phyloP scores from a whole-genome alignment of 1,140 invertebrate species.

The Homarus americanus region DNA sequence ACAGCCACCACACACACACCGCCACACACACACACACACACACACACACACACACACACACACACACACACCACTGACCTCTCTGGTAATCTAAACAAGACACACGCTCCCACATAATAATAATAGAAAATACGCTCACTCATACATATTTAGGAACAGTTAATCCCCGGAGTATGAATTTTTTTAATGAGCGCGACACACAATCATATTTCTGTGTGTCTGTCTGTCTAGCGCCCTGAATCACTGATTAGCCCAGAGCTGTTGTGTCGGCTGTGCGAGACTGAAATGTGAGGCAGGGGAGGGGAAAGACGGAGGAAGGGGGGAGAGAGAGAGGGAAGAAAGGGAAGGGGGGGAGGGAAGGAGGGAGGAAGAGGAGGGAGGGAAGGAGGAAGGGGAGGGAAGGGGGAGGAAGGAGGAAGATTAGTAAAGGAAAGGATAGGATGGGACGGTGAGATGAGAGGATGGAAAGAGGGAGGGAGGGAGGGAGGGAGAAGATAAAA shows the following conservation, averaged over 20 bases:
- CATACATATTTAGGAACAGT: constrained; percentile 57
- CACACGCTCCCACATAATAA: constrained; percentile 23
- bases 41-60: neutral
- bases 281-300: neutral
- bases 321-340: neutral
- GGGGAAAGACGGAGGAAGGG: neutral
- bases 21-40: neutral
- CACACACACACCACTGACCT: constrained; percentile 5
- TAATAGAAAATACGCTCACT: constrained; percentile 41
- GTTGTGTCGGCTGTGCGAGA: neutral
- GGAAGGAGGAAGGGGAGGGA: neutral
- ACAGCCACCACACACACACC: neutral
- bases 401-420: neutral
- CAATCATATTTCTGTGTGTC: constrained; percentile 43
- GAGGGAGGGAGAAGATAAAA: constrained; percentile 9
- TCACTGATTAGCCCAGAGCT: neutral
- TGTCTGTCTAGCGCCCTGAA: neutral
- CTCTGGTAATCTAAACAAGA: constrained; percentile 4
- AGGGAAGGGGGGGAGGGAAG: neutral
- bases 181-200: constrained; percentile 30
- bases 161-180: constrained; percentile 51
- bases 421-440: neutral
- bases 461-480: neutral
- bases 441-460: neutral
- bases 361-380: neutral